A percentile compares a stretch with the other conserved stretches of the same genome.
phyloP scores from a whole-genome alignment of 2,888 invertebrate species.

The Agrochola litura region DNA sequence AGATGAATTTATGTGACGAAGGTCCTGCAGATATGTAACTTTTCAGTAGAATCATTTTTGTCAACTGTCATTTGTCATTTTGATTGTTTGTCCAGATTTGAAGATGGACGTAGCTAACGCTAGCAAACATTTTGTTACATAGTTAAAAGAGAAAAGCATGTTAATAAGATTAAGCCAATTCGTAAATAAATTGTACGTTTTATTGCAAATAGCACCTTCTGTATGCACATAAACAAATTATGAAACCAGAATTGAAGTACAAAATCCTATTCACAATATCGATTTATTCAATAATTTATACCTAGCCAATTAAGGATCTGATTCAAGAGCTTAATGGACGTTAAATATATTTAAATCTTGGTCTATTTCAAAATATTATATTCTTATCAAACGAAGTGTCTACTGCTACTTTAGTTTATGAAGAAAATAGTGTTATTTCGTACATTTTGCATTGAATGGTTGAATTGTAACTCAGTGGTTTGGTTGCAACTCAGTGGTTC shows the following conservation, averaged over 20 bases:
- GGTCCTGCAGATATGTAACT: neutral
- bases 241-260: slow-evolving; percentile 47
- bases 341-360: slow-evolving; percentile 34
- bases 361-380: slow-evolving; percentile 20
- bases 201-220: slow-evolving; percentile 19
- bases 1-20: neutral
- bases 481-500: slow-evolving; percentile 22
- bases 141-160: slow-evolving; percentile 8
- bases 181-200: slow-evolving; percentile 26
- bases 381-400: slow-evolving; percentile 16
- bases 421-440: slow-evolving; percentile 14
- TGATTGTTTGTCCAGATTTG: no score
- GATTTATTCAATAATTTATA: slow-evolving; percentile 37
- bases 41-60: neutral
- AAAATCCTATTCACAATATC: slow-evolving; percentile 43
- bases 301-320: slow-evolving; percentile 34
- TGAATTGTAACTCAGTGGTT: neutral
- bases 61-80: neutral
- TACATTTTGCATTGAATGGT: slow-evolving; percentile 11
- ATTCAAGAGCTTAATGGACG: slow-evolving; percentile 36
- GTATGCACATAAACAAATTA: slow-evolving; percentile 43
- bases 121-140: neutral
- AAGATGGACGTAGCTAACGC: neutral
- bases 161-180: neutral
- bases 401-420: neutral